Percentiles rank a stretch among this genome's conserved stretches.
Evolutionary conservation across 2,113 vertebrate genomes (phyloP).

Genomic region (Hippotragus niger): DNA sequence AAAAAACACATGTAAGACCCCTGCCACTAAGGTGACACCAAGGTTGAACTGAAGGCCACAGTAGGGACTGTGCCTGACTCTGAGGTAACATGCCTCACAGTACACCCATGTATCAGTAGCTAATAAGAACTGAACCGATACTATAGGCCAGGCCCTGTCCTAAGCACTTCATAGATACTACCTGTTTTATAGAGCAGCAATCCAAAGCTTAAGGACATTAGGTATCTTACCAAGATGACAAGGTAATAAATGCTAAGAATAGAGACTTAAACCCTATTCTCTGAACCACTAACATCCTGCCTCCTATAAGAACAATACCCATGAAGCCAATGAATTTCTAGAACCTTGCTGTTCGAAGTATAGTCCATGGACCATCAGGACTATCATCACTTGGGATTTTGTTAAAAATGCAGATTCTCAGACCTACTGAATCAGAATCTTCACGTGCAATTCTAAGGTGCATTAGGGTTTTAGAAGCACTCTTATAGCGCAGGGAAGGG

Average conservation of each 20-base stretch:
- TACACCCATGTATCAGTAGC: background rate
- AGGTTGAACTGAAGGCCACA: background rate
- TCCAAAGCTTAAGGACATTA: background rate
- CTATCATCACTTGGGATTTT: background rate
- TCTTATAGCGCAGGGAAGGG: background rate
- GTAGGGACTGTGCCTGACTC: fast-evolving
- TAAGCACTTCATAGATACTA: background rate
- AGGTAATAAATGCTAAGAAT: background rate
- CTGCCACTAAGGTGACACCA: too few relatives aligned
- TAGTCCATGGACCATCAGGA: background rate
- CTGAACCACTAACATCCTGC: background rate
- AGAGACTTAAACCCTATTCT: background rate
- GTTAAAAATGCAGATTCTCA: background rate
- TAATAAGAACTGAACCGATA: background rate
- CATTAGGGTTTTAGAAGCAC: background rate
- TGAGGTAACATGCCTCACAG: background rate
- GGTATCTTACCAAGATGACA: background rate
- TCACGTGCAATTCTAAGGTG: background rate
- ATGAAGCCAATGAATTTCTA: background rate
- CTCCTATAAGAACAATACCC: background rate
- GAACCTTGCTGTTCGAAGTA: background rate
- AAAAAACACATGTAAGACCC: background rate
- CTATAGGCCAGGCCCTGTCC: fast-evolving
- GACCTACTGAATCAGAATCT: background rate
- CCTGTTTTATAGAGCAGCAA: background rate